These are phyloP conservation scores for Lota lota DNA, from an alignment of 2,113 vertebrate genomes.

Conservation along the genomic window DNA sequence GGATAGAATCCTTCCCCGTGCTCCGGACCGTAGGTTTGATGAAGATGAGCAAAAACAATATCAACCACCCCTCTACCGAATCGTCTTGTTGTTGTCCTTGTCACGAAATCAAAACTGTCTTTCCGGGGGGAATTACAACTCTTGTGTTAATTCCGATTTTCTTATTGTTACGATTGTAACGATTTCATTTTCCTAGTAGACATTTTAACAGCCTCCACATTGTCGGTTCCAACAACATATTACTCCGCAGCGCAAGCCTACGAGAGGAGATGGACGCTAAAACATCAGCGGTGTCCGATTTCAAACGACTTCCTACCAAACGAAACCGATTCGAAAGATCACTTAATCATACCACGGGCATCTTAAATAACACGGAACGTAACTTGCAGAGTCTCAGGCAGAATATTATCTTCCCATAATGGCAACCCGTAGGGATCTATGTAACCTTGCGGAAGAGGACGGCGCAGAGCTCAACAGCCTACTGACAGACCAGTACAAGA, in stretches of 20 bases:
- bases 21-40: slow-evolving; percentile 58
- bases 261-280: slow-evolving; percentile 60
- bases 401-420: neutral
- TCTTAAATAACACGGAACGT: neutral
- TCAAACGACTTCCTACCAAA: slow-evolving; percentile 39
- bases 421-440: slow-evolving; percentile 70
- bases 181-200: slow-evolving; percentile 78
- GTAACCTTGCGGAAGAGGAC: slow-evolving; percentile 76
- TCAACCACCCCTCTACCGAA: slow-evolving; percentile 31
- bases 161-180: slow-evolving; percentile 61
- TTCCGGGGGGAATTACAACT: slow-evolving; percentile 49
- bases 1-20: slow-evolving; percentile 70
- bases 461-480: slow-evolving; percentile 41
- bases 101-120: slow-evolving; percentile 48
- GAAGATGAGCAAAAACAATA: slow-evolving; percentile 49
- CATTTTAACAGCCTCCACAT: slow-evolving; percentile 83
- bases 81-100: slow-evolving; percentile 13
- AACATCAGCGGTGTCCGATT: slow-evolving; percentile 71
- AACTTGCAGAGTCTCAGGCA: neutral
- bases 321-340: neutral
- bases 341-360: neutral
- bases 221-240: slow-evolving; percentile 73
- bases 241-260: slow-evolving; percentile 67
- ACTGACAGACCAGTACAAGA: slow-evolving; percentile 61
- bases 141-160: slow-evolving; percentile 33